phyloP scores from a whole-genome alignment of 2,113 vertebrate genomes.

The Cisticola juncidis region DNA sequence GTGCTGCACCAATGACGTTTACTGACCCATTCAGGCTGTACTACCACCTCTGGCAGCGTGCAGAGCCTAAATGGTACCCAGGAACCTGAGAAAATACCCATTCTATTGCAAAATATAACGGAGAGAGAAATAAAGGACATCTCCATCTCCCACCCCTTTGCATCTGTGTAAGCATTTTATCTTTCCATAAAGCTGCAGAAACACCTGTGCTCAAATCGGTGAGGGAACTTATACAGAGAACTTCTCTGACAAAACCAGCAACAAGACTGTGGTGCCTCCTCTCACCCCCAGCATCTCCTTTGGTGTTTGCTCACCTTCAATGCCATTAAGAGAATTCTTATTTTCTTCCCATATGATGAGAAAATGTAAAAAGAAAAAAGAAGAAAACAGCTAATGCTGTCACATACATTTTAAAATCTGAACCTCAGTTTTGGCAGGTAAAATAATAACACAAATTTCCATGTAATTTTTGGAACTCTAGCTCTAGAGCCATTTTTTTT shows the following conservation, averaged over 20 bases:
- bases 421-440: background rate
- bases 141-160: background rate
- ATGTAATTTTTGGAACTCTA: background rate
- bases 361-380: background rate
- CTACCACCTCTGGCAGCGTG: background rate
- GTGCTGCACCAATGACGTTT: background rate
- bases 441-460: background rate
- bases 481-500: background rate
- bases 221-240: background rate
- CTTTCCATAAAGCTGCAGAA: background rate
- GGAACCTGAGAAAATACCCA: background rate
- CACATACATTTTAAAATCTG: background rate
- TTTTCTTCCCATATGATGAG: background rate
- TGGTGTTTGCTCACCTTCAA: background rate
- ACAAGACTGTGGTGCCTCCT: background rate
- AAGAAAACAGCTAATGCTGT: background rate
- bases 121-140: background rate
- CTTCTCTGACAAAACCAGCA: background rate
- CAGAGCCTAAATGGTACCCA: background rate
- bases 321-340: background rate
- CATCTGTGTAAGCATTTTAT: background rate
- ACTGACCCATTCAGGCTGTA: background rate
- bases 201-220: background rate
- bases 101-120: background rate
- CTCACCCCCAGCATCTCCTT: accelerated